Conservation (phyloP, 2,797 vertebrate genomes). For the Neopelma chrysocephalum region DNA sequence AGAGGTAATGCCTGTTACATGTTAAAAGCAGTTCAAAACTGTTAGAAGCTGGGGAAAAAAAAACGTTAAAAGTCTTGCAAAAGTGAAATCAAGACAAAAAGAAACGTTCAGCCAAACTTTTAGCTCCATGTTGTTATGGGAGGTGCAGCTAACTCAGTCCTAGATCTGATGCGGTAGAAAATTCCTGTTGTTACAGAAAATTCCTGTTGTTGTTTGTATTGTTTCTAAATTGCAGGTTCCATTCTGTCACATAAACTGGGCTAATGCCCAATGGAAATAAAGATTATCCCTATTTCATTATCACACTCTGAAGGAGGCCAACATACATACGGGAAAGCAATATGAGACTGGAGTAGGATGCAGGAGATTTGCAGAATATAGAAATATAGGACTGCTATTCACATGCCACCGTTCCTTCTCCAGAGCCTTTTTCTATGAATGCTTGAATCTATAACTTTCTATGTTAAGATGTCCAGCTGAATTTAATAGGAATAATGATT, state of each 20-base stretch:
- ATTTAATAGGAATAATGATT: neutral
- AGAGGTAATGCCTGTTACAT: neutral
- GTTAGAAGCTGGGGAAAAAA: neutral
- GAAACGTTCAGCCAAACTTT: accelerated
- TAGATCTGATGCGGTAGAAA: neutral
- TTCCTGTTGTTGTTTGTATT: neutral
- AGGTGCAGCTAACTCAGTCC: neutral
- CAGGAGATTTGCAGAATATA: neutral
- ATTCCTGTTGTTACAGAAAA: neutral
- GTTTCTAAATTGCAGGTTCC: neutral
- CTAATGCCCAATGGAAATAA: neutral
- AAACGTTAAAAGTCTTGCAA: neutral
- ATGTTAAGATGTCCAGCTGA: neutral
- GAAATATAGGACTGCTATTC: neutral
- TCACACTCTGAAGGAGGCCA: neutral
- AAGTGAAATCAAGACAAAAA: neutral
- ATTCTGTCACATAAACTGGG: neutral
- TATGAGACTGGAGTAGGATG: neutral
- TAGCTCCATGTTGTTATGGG: neutral
- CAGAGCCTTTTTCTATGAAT: neutral
- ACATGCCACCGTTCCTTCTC: neutral
- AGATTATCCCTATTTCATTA: neutral
- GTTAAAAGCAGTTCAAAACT: neutral
- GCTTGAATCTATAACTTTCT: neutral
- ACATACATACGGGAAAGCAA: neutral